Evolutionary conservation across 1,140 invertebrate genomes (phyloP), one percentile per base, ranked within the genome.

Genomic region (Calephelis virginiensis): DNA sequence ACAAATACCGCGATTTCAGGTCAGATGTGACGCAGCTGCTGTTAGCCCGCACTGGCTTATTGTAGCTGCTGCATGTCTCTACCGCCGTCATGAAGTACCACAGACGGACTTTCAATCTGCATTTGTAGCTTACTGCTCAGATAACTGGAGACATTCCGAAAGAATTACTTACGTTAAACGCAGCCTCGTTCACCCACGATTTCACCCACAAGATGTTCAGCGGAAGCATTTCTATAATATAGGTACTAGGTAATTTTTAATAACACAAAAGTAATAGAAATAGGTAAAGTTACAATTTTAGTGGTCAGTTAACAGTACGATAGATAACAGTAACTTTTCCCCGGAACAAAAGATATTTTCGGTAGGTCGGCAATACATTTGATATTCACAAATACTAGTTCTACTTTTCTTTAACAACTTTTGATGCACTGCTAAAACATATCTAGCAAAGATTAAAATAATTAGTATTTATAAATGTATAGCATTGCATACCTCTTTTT

Each of bases 41-140:
- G 76, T 90, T 63, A 90, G 80, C 70, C 70, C 80, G 8, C 83
- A 86, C 65, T 90, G 87, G 87, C 60, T 90, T 12, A 61, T 90
- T 40, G 76, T 81, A 13, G 70, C 87, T 40, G 87, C 77, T 0
- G 73, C 84, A 0, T 90, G 87, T 67, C 68, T 90, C 2, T 81
- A 81, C 17, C 75, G 83, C 10, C 77, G 79, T 28, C 70, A 72
- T 40, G 77, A 71, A 8, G 71, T 73, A 13, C 68, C 68, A 7
- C 59, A 68, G 11, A 61, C 50, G 4, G 75, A 73, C 13, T 71
- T 66, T 3, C 74, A 75, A 1, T 87, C 87, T 5, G 85, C 87
- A 7, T 90, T 77, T 61, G 81, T 90, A 8, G 64, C 77, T 8
- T 90, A 82, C 64, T 90, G 85, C 59, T 73, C 78, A n/a, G 74